Evolutionary conservation across 2,888 invertebrate genomes (phyloP).

Genomic region (Leptarthrus brevirostris): DNA sequence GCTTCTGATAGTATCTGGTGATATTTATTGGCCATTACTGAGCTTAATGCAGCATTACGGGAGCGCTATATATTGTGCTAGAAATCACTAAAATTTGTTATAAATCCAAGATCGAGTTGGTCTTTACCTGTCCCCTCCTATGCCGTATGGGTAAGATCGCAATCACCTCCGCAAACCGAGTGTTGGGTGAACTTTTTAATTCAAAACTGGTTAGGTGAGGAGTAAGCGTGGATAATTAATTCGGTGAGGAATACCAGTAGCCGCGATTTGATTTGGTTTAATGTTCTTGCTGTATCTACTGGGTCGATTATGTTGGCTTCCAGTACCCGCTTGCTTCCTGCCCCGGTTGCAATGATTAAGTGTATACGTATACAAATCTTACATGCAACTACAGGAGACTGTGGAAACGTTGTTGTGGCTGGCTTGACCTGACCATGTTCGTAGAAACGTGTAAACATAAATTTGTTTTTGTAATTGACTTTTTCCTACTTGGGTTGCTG

Average conservation of each 20-base stretch:
- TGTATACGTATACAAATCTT: not conserved
- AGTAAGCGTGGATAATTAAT: slow-evolving; percentile 54
- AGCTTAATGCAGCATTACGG: slow-evolving; percentile 33
- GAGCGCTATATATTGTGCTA: slow-evolving; percentile 18
- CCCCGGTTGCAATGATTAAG: slow-evolving; percentile 25
- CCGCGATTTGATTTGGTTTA: slow-evolving; percentile 58
- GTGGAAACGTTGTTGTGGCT: not conserved
- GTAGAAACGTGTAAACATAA: slow-evolving; percentile 44
- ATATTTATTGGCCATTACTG: slow-evolving; percentile 42
- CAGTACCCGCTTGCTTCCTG: slow-evolving; percentile 6
- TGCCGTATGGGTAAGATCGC: slow-evolving; percentile 10
- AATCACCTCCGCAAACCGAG: slow-evolving; percentile 11
- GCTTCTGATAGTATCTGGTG: slow-evolving; percentile 32
- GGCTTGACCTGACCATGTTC: slow-evolving; percentile 10
- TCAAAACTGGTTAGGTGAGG: slow-evolving; percentile 36
- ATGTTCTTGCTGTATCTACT: slow-evolving; percentile 51
- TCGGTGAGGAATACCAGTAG: slow-evolving; percentile 58
- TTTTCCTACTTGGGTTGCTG: slow-evolving; percentile 36
- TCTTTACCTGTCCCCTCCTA: slow-evolving; percentile 1
- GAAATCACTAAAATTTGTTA: slow-evolving; percentile 41
- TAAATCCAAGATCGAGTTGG: slow-evolving; percentile 26
- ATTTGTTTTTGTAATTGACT: slow-evolving; percentile 46
- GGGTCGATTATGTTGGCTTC: slow-evolving; percentile 1
- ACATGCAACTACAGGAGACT: slow-evolving; percentile 7
- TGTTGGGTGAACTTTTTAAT: slow-evolving; percentile 12